Base-by-base conservation (phyloP, 2,113 vertebrate species). In the Crotophaga sulcirostris region DNA sequence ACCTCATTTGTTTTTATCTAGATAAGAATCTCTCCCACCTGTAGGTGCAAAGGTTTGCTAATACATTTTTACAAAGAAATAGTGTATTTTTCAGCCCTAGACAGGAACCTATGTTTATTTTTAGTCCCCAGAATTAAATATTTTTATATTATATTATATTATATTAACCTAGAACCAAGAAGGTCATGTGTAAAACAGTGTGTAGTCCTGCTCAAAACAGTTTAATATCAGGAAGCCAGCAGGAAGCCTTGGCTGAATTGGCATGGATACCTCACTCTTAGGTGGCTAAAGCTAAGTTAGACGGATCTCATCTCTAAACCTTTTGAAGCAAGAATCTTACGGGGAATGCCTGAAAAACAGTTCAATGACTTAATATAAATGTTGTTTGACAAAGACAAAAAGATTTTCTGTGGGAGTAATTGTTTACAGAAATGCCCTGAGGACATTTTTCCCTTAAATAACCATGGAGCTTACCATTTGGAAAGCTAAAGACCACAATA, bases 121-220 rank as follows among this genome's bases (percentile, higher is more conserved):
- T 49, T 67, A 34, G 31, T 45, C 5, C 10, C 3, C 20, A 18
- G 2, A 3, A 36, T 33, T 67, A n/a, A 52, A 26, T 54, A 33
- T 38, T 73, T 80, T 76, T 56, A n/a, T n/a, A n/a, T n/a, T n/a
- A n/a, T n/a, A n/a, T n/a, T n/a, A n/a, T n/a, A n/a, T n/a, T n/a
- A n/a, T n/a, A 31, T 28, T 49, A 25, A 80, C 10, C 9, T 44
- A 42, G 23, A n/a, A 29, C 2, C 2, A 12, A 16, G 70, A 67
- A 78, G 23, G 4, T 14, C 9, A 4, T 5, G 2, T 25, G 3
- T 15, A 49, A 6, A 62, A 6, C 7, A 49, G 2, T 10, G 12
- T 29, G 8, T 10, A 60, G 11, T 13, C 16, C 31, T 66, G 1
- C 44, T 52, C 28, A 45, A 56, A 90, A 88, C 18, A 8, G 3